Evolutionary conservation across 2,888 invertebrate genomes (phyloP), one percentile per base, ranked within the genome.

Genomic region (Drosophila vallismaia): DNA sequence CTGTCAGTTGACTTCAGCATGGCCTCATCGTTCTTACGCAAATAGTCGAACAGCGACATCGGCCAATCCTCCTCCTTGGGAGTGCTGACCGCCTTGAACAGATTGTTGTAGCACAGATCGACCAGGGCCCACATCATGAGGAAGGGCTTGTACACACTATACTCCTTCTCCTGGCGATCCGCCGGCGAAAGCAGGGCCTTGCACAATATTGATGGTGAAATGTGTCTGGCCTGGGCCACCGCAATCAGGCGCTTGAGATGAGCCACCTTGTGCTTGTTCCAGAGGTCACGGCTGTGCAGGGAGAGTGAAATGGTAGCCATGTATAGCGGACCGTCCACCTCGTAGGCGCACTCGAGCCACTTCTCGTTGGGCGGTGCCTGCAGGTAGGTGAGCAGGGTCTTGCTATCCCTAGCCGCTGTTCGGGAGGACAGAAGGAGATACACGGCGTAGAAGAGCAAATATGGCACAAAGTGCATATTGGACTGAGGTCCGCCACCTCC

Each of bases 401-500:
- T 94, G 89, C 95, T 95, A 91, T 98, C 98, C 66, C 97, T 94
- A 0, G 93, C 92, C 3, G 94, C 94, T 40, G 95, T 95, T 46
- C 96, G 94, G 0, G 95, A 95, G 94, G 98, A 97, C 90, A 98
- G 97, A 83, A 98, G 94, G 74, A 97, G 96, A 91, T 99, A 99
- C 14, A 99, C 95, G 19, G 97, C 97, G 94, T 98, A 97, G 91
- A 99, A 98, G 73, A 97, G 93, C 59, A 99, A 93, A 90, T 98
- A 98, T 7, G 99, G 99, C 73, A 98, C 94, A 87, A 99, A 95
- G 92, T 99, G 98, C 95, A 99, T 96, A 92, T 99, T 99, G 75
- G 98, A 98, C 89, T 98, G 97, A 10, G 98, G 97, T 1, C 98
- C 99, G 83, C 98, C 98, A 76, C 98, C 99, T 14, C 99, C 98